A percentile compares a stretch with the other conserved stretches of the same genome.
These are phyloP conservation scores for Micromussa lordhowensis DNA, from an alignment of 92 coral and sea anemone species.

Conservation along the genomic window DNA sequence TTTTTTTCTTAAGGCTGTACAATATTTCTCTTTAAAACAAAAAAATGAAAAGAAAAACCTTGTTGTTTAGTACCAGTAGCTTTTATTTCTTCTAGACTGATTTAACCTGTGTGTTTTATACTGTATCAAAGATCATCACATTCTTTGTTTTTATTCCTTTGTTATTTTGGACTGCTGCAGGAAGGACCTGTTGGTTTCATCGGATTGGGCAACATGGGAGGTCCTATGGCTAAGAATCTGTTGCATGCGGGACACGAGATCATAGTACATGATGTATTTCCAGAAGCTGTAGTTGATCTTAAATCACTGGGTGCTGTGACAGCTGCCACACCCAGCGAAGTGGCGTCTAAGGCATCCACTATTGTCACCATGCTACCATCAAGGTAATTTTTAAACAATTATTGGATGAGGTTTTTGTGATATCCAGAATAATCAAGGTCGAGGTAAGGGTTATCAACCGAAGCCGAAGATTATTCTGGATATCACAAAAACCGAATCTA, in stretches of 20 bases:
- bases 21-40: too few species aligned
- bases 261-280: conserved; percentile 79
- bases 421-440: too few species aligned
- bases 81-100: too few species aligned
- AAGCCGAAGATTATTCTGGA: too few species aligned
- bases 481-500: too few species aligned
- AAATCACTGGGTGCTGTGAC: conserved; percentile 85
- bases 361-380: conserved; percentile 97
- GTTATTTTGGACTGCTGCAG: not conserved
- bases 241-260: conserved; percentile 80
- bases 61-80: too few species aligned
- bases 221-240: conserved; percentile 95
- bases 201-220: conserved; percentile 99
- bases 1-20: too few species aligned
- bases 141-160: not conserved
- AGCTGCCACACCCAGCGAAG: conserved; percentile 84
- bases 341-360: conserved; percentile 82
- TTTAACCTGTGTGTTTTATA: too few species aligned
- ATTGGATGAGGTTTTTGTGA: too few species aligned
- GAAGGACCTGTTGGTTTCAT: conserved; percentile 79
- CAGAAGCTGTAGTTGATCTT: conserved; percentile 83
- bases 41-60: too few species aligned
- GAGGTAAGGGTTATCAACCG: too few species aligned
- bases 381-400: conserved; percentile 79
- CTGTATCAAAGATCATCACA: too few species aligned